These are phyloP conservation scores for Megaceryle alcyon DNA, from an alignment of 2,797 vertebrate genomes.

Conservation along the genomic window DNA sequence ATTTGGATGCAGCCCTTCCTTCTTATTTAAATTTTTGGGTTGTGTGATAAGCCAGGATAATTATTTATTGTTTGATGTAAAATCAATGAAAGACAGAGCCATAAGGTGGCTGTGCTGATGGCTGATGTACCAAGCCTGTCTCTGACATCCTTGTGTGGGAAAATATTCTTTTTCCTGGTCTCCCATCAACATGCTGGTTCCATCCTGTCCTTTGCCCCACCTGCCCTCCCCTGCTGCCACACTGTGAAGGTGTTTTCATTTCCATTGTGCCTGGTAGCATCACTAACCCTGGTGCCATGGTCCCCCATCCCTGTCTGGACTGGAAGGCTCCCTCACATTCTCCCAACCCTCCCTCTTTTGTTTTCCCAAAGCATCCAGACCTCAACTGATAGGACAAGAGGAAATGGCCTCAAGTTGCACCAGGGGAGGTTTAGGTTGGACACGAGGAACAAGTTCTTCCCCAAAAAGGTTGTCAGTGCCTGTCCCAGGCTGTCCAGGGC, in stretches of 20 bases:
- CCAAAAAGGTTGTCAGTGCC: not conserved
- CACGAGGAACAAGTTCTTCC: not conserved
- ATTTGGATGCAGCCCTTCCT: not conserved
- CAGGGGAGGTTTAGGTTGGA: not conserved
- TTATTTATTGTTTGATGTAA: not conserved
- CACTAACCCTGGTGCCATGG: accelerated
- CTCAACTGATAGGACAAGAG: not conserved
- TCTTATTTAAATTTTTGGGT: not conserved
- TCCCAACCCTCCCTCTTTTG: accelerated
- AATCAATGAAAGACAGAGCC: not conserved
- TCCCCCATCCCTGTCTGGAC: accelerated
- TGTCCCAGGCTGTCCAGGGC: not conserved
- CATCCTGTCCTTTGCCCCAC: not conserved
- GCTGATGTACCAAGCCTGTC: not conserved
- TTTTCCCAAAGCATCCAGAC: not conserved
- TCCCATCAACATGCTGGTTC: accelerated
- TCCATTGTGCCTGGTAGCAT: not conserved
- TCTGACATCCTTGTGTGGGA: not conserved
- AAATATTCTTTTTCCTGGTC: not conserved
- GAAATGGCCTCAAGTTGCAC: not conserved
- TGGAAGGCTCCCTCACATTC: accelerated
- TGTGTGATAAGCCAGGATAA: not conserved
- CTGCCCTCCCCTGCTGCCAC: not conserved
- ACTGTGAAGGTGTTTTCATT: accelerated
- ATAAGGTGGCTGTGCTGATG: accelerated